These are phyloP conservation scores for Poecile montanus DNA, from an alignment of 2,797 vertebrate genomes.

Conservation along the genomic window DNA sequence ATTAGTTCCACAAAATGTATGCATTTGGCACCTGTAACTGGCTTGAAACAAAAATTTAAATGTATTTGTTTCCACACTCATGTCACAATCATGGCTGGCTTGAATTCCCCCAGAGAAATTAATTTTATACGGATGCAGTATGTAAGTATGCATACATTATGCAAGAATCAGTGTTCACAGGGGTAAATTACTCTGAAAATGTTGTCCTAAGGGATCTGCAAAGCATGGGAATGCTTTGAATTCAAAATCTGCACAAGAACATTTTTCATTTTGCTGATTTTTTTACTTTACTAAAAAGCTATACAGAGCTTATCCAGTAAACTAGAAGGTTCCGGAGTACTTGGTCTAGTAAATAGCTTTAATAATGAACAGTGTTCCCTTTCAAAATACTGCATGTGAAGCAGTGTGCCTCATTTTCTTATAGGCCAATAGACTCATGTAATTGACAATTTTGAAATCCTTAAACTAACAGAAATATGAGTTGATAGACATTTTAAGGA, in stretches of 20 bases:
- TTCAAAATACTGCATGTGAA: background rate
- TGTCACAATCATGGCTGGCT: background rate
- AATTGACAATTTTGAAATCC: background rate
- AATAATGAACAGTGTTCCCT: background rate
- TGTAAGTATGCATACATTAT: background rate
- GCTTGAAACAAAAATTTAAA: background rate
- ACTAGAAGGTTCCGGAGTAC: background rate
- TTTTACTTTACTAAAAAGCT: background rate
- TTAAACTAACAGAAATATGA: background rate
- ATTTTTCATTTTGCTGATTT: background rate
- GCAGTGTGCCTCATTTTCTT: background rate
- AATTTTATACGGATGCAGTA: background rate
- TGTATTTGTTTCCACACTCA: background rate
- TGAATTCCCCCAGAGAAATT: background rate
- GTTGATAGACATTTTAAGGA: background rate
- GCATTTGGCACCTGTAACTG: background rate
- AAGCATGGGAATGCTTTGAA: background rate
- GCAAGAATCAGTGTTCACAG: background rate
- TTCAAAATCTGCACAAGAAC: background rate
- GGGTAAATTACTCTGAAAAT: background rate
- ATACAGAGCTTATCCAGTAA: background rate
- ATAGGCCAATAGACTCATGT: background rate
- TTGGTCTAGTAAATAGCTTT: background rate
- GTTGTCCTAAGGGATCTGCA: background rate
- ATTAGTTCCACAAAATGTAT: background rate